Conservation (phyloP, 2,113 vertebrate genomes). For the Mastomys natalensis region DNA sequence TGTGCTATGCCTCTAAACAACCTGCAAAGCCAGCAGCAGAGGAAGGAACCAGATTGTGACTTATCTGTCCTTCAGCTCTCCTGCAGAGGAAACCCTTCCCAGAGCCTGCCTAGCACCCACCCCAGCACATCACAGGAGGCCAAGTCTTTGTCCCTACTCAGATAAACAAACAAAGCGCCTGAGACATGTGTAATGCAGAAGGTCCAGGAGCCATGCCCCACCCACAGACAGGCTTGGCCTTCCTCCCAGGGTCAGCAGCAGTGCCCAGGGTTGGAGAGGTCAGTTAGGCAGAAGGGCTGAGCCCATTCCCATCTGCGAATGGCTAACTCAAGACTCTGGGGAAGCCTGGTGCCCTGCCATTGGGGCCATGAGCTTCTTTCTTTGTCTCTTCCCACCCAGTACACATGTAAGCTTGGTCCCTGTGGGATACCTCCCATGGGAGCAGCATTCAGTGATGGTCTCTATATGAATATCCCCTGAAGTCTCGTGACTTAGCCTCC, state of each 20-base stretch:
- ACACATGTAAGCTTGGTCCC: neutral
- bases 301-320: neutral
- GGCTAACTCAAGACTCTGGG: neutral
- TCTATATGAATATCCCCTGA: neutral
- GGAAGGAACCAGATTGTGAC: conserved; percentile 70
- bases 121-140: conserved; percentile 43
- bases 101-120: neutral
- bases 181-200: neutral
- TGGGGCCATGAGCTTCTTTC: neutral
- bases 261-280: neutral
- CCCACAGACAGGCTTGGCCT: neutral
- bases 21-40: neutral
- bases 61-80: conserved; percentile 31
- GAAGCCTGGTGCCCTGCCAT: neutral
- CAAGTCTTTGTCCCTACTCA: conserved; percentile 71
- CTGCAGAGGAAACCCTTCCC: conserved; percentile 76
- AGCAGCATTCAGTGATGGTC: rapidly evolving
- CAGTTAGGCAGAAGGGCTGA: neutral
- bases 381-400: neutral
- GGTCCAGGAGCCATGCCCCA: conserved; percentile 32
- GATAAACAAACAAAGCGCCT: conserved; percentile 74
- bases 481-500: neutral
- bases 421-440: rapidly evolving
- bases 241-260: conserved; percentile 1
- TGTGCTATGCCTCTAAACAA: neutral